Conservation (phyloP, 2,113 vertebrate species). For the Sturnira hondurensis region DNA sequence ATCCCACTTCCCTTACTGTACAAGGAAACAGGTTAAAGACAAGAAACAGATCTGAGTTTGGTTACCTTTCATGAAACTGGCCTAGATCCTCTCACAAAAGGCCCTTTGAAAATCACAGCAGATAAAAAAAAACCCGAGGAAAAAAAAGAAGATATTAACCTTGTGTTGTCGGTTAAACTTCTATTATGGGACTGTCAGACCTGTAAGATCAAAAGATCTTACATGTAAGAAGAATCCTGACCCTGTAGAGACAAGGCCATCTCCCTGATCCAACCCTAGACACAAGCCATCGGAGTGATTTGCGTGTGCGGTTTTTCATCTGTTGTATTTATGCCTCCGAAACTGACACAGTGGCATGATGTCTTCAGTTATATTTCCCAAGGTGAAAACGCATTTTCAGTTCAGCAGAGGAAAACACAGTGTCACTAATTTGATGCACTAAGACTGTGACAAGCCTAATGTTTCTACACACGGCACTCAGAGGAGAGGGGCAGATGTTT, state of each 20-base stretch:
- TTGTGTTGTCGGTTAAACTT: background rate
- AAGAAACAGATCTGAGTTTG: background rate
- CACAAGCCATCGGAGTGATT: background rate
- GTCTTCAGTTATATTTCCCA: constrained; percentile 49
- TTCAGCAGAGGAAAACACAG: constrained; percentile 51
- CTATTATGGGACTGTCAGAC: background rate
- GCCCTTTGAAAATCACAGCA: background rate
- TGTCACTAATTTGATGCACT: constrained; percentile 53
- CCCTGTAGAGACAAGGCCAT: background rate
- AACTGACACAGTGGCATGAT: constrained; percentile 40
- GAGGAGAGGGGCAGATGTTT: constrained; percentile 47
- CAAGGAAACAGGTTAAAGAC: background rate
- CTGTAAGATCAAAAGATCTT: background rate
- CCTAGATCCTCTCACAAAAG: background rate
- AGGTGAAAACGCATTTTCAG: constrained; percentile 37
- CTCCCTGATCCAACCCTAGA: background rate
- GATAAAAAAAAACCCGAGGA: background rate
- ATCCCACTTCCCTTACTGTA: background rate
- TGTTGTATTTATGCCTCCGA: constrained; percentile 10
- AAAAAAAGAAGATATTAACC: background rate
- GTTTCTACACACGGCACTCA: constrained; percentile 28
- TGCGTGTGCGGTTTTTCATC: background rate
- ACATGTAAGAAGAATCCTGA: background rate
- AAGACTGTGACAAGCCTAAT: background rate
- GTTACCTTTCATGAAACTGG: background rate